Evolutionary conservation across 1,140 invertebrate species (phyloP), one percentile per base, ranked within the genome.

Genomic region (Drosophila eugracilis): DNA sequence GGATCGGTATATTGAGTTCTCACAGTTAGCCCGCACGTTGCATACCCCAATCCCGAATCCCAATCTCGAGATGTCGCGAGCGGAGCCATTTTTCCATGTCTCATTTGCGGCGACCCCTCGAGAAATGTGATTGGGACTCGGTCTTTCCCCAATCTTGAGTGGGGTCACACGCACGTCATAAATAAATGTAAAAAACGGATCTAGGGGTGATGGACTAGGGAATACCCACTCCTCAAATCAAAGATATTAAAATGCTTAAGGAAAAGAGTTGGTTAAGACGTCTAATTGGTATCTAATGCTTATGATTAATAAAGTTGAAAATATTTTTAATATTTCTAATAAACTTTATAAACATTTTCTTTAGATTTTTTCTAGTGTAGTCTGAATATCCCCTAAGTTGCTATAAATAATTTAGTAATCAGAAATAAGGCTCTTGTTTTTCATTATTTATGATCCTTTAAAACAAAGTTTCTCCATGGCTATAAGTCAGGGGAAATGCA

Each of bases 391-490:
- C 48, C 30, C 39, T 0, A 2, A 4, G 7, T 0, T 3, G 6
- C 54, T 14, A 30, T n/a, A 28, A 28, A 60, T 60, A 36, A 28
- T 45, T 4, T 14, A n/a, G n/a, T 10, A 1, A 3, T n/a, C 30
- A n/a, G n/a, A 55, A 57, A 52, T 28, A 3, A 24, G 41, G 26
- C 7, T 22, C 58, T 80, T 66, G 78, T 80, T 74, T 48, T 57
- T 30, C 74, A 65, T 60, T 53, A 84, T 84, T 84, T 84, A 84
- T 84, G 60, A 48, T 26, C 65, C 66, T 79, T 85, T 79, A 85
- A 84, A 79, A 48, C 53, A 26, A 78, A 77, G 73, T 65, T 73
- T 79, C 70, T 76, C 36, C 75, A 60, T 21, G 24, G 78, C 55
- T 54, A 84, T 84, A 85, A 85, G 55, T 85, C 48, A 66, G 5